Conservation (phyloP, 1,140 invertebrate genomes). For the Anagrus nilaparvatae region DNA sequence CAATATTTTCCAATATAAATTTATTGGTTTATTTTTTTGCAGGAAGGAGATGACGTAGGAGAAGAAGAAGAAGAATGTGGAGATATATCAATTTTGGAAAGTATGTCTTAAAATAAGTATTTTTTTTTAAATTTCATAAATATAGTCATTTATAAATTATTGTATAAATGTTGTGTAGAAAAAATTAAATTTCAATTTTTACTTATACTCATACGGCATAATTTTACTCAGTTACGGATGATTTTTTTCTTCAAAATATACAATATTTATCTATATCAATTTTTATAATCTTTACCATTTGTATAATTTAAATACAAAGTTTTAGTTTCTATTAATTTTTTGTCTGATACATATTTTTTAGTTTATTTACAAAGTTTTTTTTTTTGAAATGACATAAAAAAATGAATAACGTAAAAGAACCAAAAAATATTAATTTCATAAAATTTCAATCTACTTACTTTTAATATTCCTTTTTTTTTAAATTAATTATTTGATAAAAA, state of each 20-base stretch:
- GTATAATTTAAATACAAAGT: too few species aligned
- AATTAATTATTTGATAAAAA: constrained; percentile 8
- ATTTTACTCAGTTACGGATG: too few species aligned
- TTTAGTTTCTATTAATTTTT: too few species aligned
- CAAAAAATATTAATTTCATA: constrained; percentile 12
- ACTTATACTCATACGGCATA: too few species aligned
- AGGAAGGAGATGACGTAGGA: neutral
- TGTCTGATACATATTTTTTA: neutral
- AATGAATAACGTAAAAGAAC: too few species aligned
- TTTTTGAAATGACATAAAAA: neutral
- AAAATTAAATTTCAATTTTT: too few species aligned
- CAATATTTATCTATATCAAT: too few species aligned
- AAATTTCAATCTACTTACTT: constrained; percentile 18
- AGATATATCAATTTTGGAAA: constrained; percentile 14
- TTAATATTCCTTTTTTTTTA: constrained; percentile 18
- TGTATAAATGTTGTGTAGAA: too few species aligned
- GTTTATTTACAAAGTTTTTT: neutral
- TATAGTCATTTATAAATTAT: too few species aligned
- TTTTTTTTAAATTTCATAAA: too few species aligned
- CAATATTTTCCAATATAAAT: neutral
- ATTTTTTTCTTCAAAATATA: too few species aligned
- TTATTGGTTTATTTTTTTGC: neutral
- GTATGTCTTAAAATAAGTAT: constrained; percentile 18
- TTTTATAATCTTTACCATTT: too few species aligned
- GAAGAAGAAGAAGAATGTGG: constrained; percentile 16